Base-by-base conservation (phyloP, 2,113 vertebrate species). In the Accipiter virgatus region DNA sequence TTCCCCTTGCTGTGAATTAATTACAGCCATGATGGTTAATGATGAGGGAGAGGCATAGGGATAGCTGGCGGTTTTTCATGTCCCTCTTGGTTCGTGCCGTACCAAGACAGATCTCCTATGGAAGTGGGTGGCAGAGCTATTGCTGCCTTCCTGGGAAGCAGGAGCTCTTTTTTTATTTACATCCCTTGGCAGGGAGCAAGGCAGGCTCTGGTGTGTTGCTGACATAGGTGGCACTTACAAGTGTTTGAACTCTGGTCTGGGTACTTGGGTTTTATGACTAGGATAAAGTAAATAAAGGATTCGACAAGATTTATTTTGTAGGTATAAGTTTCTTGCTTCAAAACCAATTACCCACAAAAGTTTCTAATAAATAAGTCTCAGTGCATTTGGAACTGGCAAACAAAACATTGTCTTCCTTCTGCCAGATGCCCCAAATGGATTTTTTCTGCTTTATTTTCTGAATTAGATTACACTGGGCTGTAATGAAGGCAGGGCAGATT, bases 131-230 rank as follows among this genome's bases (percentile, higher is more conserved):
- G 36, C 80, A 52, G 66, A 84, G 43, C 16, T 81, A 6, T 36
- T 40, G 70, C 18, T 72, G 56, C 47, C 56, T 80, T 80, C 50
- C 53, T 0, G 2, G 53, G n/a, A 65, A 63, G 47, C 26, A 38
- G 29, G 12, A 1, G 67, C 50, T 91, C 42, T 23, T 43, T 66
- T 21, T 40, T 73, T 61, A 36, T 63, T 40, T 29, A 34, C 65
- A 43, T 52, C 61, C 68, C 4, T 9, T 65, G 52, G 56, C 84
- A 61, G 10, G 61, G 47, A 82, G 62, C 2, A 20, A 67, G 78
- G 52, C 9, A 5, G 42, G 78, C 61, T 74, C 45, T 0, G 0
- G n/a, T 80, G 63, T 22, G 3, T 26, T 10, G 1, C 55, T 62
- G 81, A 36, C 42, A 55, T 21, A 2, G 58, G 36, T 3, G 5